phyloP scores from a whole-genome alignment of 2,797 vertebrate genomes.

The Ciconia nigra region DNA sequence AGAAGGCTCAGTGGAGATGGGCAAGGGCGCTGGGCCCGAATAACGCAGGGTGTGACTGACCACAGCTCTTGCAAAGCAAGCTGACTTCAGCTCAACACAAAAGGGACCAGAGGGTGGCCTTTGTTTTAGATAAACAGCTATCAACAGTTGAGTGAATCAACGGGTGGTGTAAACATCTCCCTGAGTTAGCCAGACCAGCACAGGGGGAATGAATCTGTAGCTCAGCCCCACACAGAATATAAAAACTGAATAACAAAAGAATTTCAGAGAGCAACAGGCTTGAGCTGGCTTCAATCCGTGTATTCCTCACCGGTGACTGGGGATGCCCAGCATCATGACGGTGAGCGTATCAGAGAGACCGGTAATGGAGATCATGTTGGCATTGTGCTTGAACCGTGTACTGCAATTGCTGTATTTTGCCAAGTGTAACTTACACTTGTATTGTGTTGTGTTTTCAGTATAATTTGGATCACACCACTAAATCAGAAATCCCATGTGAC shows the following conservation, averaged over 20 bases:
- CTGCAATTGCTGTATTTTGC: neutral
- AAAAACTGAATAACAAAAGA: neutral
- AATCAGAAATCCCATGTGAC: neutral
- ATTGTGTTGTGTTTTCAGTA: neutral
- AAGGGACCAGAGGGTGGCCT: neutral
- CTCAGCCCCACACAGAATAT: neutral
- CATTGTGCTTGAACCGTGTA: neutral
- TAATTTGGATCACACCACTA: neutral
- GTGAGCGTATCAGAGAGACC: neutral
- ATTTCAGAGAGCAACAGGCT: neutral
- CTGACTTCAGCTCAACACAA: neutral
- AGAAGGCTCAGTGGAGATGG: neutral
- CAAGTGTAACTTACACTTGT: neutral
- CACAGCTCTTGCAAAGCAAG: neutral
- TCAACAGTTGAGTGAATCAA: neutral
- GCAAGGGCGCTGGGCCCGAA: accelerated
- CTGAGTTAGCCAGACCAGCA: neutral
- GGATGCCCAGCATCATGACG: accelerated
- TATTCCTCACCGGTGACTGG: accelerated
- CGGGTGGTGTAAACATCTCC: neutral
- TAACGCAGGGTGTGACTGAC: neutral
- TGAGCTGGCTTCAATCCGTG: neutral
- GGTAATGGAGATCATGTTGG: accelerated
- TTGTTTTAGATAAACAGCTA: neutral
- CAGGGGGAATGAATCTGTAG: neutral